phyloP scores from a whole-genome alignment of 2,113 vertebrate species.

The Atrichornis clamosus region DNA sequence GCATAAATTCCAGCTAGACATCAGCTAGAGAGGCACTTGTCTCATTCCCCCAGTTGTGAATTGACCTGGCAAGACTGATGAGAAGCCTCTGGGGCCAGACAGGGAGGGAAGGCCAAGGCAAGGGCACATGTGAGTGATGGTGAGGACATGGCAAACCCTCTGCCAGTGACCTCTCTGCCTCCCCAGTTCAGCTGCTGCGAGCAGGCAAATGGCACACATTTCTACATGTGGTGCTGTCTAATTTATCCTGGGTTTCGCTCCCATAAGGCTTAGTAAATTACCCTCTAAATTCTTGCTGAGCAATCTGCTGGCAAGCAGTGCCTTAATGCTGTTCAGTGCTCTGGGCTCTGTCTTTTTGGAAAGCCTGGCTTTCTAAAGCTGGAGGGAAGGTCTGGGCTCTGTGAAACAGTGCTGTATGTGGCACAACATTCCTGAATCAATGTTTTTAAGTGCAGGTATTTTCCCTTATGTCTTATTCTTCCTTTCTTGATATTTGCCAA shows the following conservation, averaged over 20 bases:
- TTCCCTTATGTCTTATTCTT: background rate
- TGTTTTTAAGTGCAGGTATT: background rate
- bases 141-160: background rate
- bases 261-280: background rate
- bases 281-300: background rate
- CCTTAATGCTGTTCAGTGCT: background rate
- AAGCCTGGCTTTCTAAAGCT: background rate
- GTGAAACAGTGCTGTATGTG: background rate
- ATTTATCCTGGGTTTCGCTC: background rate
- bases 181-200: background rate
- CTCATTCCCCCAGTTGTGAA: background rate
- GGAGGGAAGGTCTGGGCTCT: background rate
- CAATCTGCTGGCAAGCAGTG: background rate
- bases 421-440: background rate
- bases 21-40: background rate
- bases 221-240: background rate
- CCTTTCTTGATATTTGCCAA: background rate
- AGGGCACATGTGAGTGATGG: rapidly evolving
- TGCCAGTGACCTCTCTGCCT: background rate
- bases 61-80: background rate
- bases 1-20: background rate
- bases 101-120: background rate
- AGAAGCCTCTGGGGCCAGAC: background rate
- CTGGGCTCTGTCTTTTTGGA: background rate
- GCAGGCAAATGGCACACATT: background rate